Evolutionary conservation across 1,140 invertebrate species (phyloP), one percentile per base, ranked within the genome.

Genomic region (Catajapyx aquilonaris): DNA sequence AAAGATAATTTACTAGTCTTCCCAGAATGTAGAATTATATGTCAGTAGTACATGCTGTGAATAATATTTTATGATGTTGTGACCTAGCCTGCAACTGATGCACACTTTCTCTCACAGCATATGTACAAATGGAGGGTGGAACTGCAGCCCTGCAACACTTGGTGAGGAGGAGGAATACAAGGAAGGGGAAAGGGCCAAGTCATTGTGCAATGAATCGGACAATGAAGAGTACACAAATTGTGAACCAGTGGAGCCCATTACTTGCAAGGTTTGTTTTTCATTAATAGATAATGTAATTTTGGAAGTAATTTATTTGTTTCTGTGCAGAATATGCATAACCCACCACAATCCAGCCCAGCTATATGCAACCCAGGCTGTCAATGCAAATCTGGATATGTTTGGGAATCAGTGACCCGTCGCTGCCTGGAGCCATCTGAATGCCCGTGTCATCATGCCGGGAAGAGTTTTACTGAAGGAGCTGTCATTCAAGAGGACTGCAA

Each of bases 391-490:
- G 78, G 76, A 7, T 81, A 69, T 49, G 73, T 87, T 3, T 54
- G 76, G 3, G 77, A 86, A 46, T 62, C 61, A 0, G 55, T 67
- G 4, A 66, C 65, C 1, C 68, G 70, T 40, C 50, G 54, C 10
- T 91, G 85, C 50, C 67, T 90, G 1, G 52, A 61, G 38, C 65
- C 73, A 1, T 49, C 57, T 1, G 58, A 73, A 22, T 91, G 86
- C 49, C 84, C 84, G 0, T 91, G 86, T 52, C 80, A 85, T 54
- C 84, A 90, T 53, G 81, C 76, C 13, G 81, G 83, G 2, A 62
- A 66, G 17, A 83, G 76, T 49, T 91, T 81, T 51, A 57, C 61
- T 15, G 81, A 90, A 45, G 75, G 73, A 0, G 67, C 76, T 5
- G 57, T 58, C 23, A 79, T 86, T 48, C 68, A 72, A 40, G 69